phyloP scores from a whole-genome alignment of 1,140 invertebrate genomes.

The Drosophila biarmipes region DNA sequence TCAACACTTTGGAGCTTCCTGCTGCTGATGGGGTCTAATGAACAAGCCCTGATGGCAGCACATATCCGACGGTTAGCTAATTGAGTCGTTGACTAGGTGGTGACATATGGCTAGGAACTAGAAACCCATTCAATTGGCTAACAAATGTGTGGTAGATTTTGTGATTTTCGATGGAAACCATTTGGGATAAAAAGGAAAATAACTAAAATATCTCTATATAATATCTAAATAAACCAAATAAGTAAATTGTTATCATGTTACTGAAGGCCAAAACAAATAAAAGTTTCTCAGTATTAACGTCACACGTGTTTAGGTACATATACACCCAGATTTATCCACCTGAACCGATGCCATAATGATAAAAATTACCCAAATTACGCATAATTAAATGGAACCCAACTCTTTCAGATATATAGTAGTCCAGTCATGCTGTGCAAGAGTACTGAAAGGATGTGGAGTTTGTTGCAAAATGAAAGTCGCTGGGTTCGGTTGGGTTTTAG shows the following conservation, averaged over 20 bases:
- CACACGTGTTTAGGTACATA: neutral
- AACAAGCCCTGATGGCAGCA: conserved; percentile 68
- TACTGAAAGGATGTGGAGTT: conserved; percentile 16
- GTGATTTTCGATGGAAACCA: no score
- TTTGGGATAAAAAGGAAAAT: no score
- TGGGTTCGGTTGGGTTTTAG: conserved; percentile 26
- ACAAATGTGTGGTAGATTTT: neutral
- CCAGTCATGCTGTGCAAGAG: conserved; percentile 4
- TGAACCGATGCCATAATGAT: conserved; percentile 17
- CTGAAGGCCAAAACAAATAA: neutral
- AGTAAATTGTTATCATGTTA: no score
- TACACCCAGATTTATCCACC: neutral
- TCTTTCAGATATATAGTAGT: neutral
- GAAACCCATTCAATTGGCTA: conserved; percentile 35
- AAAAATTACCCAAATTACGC: conserved; percentile 17
- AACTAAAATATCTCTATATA: neutral
- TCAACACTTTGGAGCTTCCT: conserved; percentile 78
- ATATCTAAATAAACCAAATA: neutral
- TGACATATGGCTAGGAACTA: conserved; percentile 52
- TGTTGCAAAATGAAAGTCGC: conserved; percentile 31
- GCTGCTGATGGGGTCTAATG: conserved; percentile 55
- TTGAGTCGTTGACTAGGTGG: conserved; percentile 78
- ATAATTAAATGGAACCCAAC: neutral
- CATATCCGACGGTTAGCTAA: conserved; percentile 79
- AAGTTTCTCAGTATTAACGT: neutral